These are phyloP conservation scores for Andrena dorsata DNA, from an alignment of 2,888 invertebrate genomes.

Conservation along the genomic window DNA sequence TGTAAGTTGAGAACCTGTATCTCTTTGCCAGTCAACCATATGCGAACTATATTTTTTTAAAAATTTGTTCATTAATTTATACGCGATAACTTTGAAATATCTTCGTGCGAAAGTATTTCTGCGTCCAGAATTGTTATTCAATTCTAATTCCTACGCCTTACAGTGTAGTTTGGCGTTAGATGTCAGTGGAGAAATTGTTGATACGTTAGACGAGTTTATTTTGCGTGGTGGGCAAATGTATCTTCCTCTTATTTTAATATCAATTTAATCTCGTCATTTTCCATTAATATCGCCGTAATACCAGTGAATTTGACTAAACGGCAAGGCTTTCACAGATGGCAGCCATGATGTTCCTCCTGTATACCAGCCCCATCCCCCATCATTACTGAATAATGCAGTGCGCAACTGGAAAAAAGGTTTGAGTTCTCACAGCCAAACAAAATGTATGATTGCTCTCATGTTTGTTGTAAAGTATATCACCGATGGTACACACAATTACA, in stretches of 20 bases:
- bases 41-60: constrained; percentile 3
- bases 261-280: constrained; percentile 39
- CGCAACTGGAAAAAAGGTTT: constrained; percentile 84
- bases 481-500: constrained; percentile 53
- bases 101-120: background rate
- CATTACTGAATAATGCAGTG: constrained; percentile 82
- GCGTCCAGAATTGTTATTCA: background rate
- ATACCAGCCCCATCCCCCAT: constrained; percentile 83
- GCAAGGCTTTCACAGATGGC: constrained; percentile 84
- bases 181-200: background rate
- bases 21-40: background rate
- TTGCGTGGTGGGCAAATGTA: background rate
- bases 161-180: background rate
- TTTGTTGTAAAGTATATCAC: constrained; percentile 61
- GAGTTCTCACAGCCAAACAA: constrained; percentile 75
- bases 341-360: constrained; percentile 82
- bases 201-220: background rate
- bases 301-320: constrained; percentile 80
- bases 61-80: constrained; percentile 6
- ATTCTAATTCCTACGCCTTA: background rate
- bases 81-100: constrained; percentile 7
- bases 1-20: constrained; percentile 75
- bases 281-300: constrained; percentile 56
- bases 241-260: background rate
- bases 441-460: constrained; percentile 50